These are phyloP conservation scores for Euphydryas editha DNA, from an alignment of 2,888 invertebrate species.

Conservation along the genomic window DNA sequence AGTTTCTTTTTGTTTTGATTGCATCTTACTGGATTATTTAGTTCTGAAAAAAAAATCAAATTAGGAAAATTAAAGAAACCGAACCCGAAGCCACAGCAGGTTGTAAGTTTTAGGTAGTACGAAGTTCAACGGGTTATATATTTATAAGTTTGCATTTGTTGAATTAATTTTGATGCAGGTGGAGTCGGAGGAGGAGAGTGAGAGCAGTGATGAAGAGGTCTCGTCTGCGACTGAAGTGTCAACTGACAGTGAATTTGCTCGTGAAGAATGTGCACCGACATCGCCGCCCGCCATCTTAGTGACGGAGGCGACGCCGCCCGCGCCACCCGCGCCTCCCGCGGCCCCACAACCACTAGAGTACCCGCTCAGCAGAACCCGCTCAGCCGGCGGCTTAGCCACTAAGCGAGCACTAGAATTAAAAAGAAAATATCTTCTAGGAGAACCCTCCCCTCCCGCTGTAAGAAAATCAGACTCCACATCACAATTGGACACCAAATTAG, in stretches of 20 bases:
- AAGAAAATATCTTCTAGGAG: conserved; percentile 91
- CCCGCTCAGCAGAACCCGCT: conserved; percentile 91
- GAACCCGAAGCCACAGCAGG: too few species aligned
- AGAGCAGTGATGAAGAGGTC: conserved; percentile 88
- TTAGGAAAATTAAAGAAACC: too few species aligned
- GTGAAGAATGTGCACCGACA: conserved; percentile 88
- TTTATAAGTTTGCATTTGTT: background rate
- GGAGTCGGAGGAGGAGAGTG: conserved; percentile 82
- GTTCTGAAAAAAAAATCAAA: too few species aligned
- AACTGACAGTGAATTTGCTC: conserved; percentile 96
- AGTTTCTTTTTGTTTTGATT: too few species aligned
- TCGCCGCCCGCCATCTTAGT: conserved; percentile 91
- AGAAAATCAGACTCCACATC: conserved; percentile 93
- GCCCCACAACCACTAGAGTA: conserved; percentile 88
- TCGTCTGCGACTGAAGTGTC: conserved; percentile 96
- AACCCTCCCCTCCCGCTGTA: conserved; percentile 87
- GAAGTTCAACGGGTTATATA: background rate
- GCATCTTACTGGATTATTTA: too few species aligned
- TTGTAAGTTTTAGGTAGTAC: too few species aligned
- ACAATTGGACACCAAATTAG: conserved; percentile 92
- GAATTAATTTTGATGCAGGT: conserved; percentile 56
- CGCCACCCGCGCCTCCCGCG: conserved; percentile 87
- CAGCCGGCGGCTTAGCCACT: conserved; percentile 94
- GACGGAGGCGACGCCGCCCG: conserved; percentile 90
- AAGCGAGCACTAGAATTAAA: conserved; percentile 94